Percentiles rank a stretch among this genome's conserved stretches.
Evolutionary conservation across 2,113 vertebrate genomes (phyloP).

Genomic region (Eolophus roseicapilla): DNA sequence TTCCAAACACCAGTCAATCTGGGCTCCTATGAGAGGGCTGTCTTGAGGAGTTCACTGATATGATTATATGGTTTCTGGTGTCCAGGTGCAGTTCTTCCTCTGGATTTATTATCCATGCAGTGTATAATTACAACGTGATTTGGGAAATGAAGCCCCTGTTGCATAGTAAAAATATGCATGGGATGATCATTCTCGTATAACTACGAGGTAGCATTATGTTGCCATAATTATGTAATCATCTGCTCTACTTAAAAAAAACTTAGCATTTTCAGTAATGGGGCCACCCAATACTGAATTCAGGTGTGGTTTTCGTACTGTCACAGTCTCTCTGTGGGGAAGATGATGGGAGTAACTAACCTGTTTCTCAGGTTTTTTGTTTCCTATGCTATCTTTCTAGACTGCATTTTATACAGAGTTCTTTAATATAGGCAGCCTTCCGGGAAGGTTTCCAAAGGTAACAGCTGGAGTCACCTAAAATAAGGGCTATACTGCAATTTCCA

Average conservation of each 20-base stretch:
- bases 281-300: not conserved
- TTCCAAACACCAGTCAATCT: not conserved
- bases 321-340: not conserved
- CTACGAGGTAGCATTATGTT: not conserved
- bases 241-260: not conserved
- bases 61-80: not conserved
- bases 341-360: not conserved
- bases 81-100: not conserved
- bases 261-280: not conserved
- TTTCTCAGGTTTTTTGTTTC: not conserved
- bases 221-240: not conserved
- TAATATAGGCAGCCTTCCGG: not conserved
- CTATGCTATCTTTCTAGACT: not conserved
- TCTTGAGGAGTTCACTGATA: not conserved
- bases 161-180: not conserved
- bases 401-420: not conserved
- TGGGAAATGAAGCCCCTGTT: not conserved
- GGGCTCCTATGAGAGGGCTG: accelerated
- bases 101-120: not conserved
- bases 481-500: not conserved
- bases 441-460: constrained; percentile 5
- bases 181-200: not conserved
- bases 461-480: constrained; percentile 17
- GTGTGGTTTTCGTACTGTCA: not conserved
- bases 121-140: not conserved